Evolutionary conservation across 2,888 invertebrate species (phyloP), one percentile per base, ranked within the genome.

Genomic region (Pollenia griseotomentosa): DNA sequence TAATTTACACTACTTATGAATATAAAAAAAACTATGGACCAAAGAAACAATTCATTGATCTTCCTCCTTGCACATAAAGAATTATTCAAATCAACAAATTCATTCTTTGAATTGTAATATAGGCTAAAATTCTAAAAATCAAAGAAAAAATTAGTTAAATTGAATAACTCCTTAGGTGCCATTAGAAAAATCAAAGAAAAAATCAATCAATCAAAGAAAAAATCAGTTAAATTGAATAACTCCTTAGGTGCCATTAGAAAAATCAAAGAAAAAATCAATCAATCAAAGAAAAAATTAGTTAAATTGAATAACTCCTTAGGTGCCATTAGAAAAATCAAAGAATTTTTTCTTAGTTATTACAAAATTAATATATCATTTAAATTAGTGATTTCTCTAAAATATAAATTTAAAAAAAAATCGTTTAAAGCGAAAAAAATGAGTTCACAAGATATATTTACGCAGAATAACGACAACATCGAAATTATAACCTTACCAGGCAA

Each of bases 381-480:
- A 65, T 46, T 65, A 65, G 65, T 65, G 65, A 59, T 73, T 73
- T 73, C 73, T 73, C 44, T 73, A 73, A 59, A 73, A 73, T 73
- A 73, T 59, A 73, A 73, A 73, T 77, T 65, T 70, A 12, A 53
- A 77, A 75, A 77, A 77, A 77, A 77, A 73, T 77, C 65, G 53
- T 77, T 77, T 77, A 77, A 77, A 77, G 77, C 55, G 55, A 77
- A 77, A 77, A 61, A 77, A 65, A 73, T 73, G 73, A 73, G 73
- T 73, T 73, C 73, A 57, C 73, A 73, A 73, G 73, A 73, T 73
- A 55, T 73, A 57, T 73, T 73, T 73, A 73, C 57, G 53, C 73
- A 73, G 73, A 73, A 73, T 73, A 73, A 57, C 57, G 57, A 57
- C 57, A 57, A 57, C 57, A 57, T 57, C 57, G 57, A 57, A 57